Base-by-base conservation (phyloP, 2,113 vertebrate genomes). In the Hippopotamus amphibius region DNA sequence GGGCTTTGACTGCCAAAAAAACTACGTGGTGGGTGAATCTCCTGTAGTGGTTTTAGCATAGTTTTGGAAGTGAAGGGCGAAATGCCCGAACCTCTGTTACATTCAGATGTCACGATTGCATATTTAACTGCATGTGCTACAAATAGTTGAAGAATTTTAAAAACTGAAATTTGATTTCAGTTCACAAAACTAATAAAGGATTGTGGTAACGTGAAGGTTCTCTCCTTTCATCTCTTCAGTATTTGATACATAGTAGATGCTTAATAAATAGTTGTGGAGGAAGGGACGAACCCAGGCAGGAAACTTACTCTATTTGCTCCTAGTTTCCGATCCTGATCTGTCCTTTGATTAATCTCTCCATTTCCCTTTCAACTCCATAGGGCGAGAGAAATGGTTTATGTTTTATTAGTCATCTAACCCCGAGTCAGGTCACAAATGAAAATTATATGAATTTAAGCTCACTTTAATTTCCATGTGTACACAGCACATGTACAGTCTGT, bases 391-490 rank as follows among this genome's bases (percentile, higher is more conserved):
- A 21, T 86, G 61, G 28, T 15, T 84, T 84, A 1, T 53, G 15
- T 61, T 90, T 84, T 72, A 80, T 84, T 80, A 92, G 30, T 84
- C 48, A 66, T 90, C 80, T 94, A 59, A 82, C 17, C 61, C 30
- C 26, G 16, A 65, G 21, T 53, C 30, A 43, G 26, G 37, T 85
- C 65, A 93, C 90, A 95, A 93, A 72, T 85, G 30, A 95, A 94
- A 93, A 81, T 66, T 82, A 57, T 65, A 68, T 72, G 13, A 65
- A 92, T 87, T 53, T 74, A 74, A 96, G 8, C 4, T 82, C 80
- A 74, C 37, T 50, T 72, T 80, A 63, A 82, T 93, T 86, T 93
- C 68, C 71, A 28, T n/a, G 50, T 83, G 33, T 79, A 59, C 28
- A 46, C 14, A 65, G 9, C n/a, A 30, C 22, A 90, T 24, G 9